A percentile compares a stretch with the other conserved stretches of the same genome.
Evolutionary conservation across 2,888 invertebrate species (phyloP).

Genomic region (Barypeithes pellucidus): DNA sequence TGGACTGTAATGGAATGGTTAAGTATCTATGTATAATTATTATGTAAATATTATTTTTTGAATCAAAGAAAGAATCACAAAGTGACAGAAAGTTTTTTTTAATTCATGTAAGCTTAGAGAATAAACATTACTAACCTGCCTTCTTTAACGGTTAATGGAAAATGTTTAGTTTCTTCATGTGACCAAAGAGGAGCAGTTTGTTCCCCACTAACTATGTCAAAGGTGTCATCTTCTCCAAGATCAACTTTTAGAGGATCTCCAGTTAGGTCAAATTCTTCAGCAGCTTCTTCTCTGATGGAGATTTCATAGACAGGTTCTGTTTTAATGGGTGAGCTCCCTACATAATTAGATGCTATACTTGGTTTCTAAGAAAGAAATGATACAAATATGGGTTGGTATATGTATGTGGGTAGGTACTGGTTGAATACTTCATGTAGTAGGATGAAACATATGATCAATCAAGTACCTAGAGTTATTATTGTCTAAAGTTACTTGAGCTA

Average conservation of each 20-base stretch:
- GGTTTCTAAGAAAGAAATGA: constrained; percentile 9
- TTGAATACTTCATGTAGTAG: too few relatives aligned
- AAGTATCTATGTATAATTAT: too few relatives aligned
- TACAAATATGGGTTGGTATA: neutral
- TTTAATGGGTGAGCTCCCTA: neutral
- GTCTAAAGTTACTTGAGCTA: too few relatives aligned
- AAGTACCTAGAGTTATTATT: too few relatives aligned
- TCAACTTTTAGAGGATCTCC: constrained; percentile 60
- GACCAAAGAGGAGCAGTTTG: constrained; percentile 45
- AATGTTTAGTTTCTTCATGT: constrained; percentile 51
- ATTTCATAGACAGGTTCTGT: constrained; percentile 28
- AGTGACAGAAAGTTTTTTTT: too few relatives aligned
- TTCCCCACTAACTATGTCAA: constrained; percentile 37
- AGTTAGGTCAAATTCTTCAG: constrained; percentile 56
- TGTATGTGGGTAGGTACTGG: too few relatives aligned
- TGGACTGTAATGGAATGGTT: too few relatives aligned
- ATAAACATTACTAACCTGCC: constrained; percentile 52
- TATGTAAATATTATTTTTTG: too few relatives aligned
- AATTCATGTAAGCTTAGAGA: neutral
- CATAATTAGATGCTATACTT: constrained; percentile 8
- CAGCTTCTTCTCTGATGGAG: constrained; percentile 21
- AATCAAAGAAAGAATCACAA: too few relatives aligned
- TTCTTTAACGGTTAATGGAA: constrained; percentile 50
- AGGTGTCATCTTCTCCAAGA: constrained; percentile 56
- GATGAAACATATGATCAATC: too few relatives aligned